These are phyloP conservation scores for Helicoverpa zea DNA, from an alignment of 1,140 invertebrate species.

Conservation along the genomic window DNA sequence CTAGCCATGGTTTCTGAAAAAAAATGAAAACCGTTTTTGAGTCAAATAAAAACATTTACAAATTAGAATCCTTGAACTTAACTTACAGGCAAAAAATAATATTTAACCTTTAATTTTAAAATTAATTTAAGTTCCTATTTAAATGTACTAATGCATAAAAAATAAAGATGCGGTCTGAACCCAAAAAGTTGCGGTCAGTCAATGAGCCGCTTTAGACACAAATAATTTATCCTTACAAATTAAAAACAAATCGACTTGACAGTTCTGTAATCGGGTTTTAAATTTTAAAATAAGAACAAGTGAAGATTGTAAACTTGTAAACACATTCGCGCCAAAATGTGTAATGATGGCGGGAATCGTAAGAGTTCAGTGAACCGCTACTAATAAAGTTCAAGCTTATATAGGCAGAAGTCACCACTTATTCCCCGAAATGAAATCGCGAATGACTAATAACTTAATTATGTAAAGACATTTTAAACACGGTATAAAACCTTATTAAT, in stretches of 20 bases:
- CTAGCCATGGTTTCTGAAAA: slow-evolving; percentile 9
- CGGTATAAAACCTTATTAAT: no score
- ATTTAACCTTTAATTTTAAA: no score
- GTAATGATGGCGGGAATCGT: background rate
- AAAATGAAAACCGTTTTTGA: background rate
- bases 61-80: background rate
- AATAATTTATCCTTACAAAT: no score
- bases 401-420: background rate
- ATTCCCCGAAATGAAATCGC: background rate
- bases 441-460: no score
- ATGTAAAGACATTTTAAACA: no score
- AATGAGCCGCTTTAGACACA: no score
- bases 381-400: background rate
- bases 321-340: background rate
- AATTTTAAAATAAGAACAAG: background rate
- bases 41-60: background rate
- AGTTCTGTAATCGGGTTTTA: background rate
- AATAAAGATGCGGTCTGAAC: no score
- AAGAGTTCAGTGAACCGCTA: background rate
- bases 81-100: background rate
- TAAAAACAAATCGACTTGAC: no score
- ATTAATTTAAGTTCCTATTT: no score
- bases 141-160: no score
- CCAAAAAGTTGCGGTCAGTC: no score
- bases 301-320: background rate